These are phyloP conservation scores for Salvator merianae DNA, from an alignment of 2,113 vertebrate genomes.

Conservation along the genomic window DNA sequence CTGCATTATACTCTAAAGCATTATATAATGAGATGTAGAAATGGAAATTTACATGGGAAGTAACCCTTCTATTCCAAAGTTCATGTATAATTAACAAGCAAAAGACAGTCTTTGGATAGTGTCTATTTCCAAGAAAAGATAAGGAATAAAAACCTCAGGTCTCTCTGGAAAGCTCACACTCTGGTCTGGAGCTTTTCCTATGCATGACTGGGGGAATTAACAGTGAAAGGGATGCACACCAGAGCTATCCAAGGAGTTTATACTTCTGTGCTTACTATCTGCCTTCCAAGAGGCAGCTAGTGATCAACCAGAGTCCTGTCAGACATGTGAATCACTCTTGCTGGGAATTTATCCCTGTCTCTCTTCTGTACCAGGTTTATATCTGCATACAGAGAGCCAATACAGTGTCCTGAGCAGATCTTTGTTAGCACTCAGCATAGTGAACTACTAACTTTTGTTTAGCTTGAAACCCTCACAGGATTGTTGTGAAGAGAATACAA, in stretches of 20 bases:
- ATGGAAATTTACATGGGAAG: background rate
- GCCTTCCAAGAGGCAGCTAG: background rate
- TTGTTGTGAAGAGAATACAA: background rate
- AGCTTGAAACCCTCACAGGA: background rate
- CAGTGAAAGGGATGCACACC: background rate
- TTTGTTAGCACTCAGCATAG: background rate
- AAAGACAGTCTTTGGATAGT: background rate
- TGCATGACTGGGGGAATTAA: background rate
- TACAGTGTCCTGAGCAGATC: background rate
- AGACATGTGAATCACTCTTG: too few species aligned
- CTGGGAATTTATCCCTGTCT: background rate
- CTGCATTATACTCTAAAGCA: slow-evolving; percentile 28
- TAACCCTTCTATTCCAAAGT: slow-evolving; percentile 26
- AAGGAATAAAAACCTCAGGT: background rate
- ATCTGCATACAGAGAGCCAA: background rate
- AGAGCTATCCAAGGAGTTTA: background rate
- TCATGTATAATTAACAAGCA: slow-evolving; percentile 18
- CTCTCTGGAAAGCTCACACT: background rate
- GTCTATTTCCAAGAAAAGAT: background rate
- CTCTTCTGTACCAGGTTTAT: background rate
- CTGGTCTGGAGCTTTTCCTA: background rate
- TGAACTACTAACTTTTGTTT: too few species aligned
- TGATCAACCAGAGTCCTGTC: too few species aligned
- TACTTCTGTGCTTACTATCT: background rate
- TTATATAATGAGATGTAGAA: background rate